A percentile compares a stretch with the other conserved stretches of the same genome.
Conservation (phyloP, 2,888 invertebrate genomes). For the Dasysyrphus albostriatus region DNA sequence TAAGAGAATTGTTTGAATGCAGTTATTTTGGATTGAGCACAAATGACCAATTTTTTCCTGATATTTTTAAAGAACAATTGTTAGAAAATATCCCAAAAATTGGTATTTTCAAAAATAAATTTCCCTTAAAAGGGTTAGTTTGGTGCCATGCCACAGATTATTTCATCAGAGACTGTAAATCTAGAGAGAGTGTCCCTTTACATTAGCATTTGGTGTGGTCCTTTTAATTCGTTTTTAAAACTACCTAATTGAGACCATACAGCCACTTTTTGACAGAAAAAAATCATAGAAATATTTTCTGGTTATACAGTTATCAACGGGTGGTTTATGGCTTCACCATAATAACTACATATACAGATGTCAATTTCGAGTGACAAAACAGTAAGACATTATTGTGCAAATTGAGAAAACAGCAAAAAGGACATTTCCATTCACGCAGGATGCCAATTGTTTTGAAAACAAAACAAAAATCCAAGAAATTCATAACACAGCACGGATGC, state of each 20-base stretch:
- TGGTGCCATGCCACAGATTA: too few species aligned
- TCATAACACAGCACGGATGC: constrained; percentile 65
- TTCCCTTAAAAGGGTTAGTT: too few species aligned
- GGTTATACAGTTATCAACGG: constrained; percentile 13
- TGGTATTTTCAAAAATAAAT: too few species aligned
- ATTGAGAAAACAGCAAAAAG: constrained; percentile 33
- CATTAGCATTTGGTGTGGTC: constrained; percentile 17
- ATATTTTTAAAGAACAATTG: too few species aligned
- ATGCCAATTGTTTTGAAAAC: constrained; percentile 44
- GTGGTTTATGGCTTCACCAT: constrained; percentile 20
- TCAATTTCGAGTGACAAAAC: constrained; percentile 38
- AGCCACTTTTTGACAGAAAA: constrained; percentile 5
- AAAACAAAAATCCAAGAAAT: constrained; percentile 63
- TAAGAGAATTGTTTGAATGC: too few species aligned
- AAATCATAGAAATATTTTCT: background rate
- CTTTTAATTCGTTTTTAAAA: background rate
- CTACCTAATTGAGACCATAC: constrained; percentile 53
- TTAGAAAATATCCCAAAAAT: too few species aligned
- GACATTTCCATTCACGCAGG: constrained; percentile 53
- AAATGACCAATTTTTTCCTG: too few species aligned
- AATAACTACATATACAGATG: constrained; percentile 48
- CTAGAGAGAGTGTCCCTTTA: too few species aligned
- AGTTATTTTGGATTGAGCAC: too few species aligned
- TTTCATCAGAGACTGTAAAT: too few species aligned
- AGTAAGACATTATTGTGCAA: constrained; percentile 60